Base-by-base conservation (phyloP, 2,797 vertebrate species). In the Bradypodion pumilum region DNA sequence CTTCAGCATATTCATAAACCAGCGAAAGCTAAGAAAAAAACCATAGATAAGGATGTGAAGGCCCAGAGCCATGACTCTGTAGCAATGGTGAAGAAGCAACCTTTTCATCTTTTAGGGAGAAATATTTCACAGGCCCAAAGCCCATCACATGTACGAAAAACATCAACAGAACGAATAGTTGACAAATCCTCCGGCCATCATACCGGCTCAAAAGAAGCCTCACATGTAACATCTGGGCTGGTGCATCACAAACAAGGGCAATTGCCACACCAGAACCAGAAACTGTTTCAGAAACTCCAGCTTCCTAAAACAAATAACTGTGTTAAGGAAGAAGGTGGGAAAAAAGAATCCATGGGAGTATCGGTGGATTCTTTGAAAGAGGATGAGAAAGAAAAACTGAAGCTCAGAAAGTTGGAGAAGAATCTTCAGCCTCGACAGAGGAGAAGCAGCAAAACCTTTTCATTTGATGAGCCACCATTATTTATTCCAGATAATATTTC, bases 401-500 rank as follows among this genome's bases (percentile, higher is more conserved):
- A 97, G 93, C 78, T 94, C 13, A 99, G 96, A 96, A 98, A 97
- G 92, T 88, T 91, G 0, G 98, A 98, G 81, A 99, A 97, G 93
- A 95, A 95, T 78, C 87, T 98, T 70, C 97, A 97, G 0, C 96
- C 96, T 81, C 97, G 96, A 16, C 98, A 98, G 87, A 98, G 97
- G 92, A 97, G 97, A 95, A 98, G 94, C 81, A 94, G 95, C 68
- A 96, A 95, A 92, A 98, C 97, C 89, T 93, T 99, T 89, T 99
- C 98, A 21, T 88, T 99, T 91, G 98, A 99, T 13, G 99, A 99
- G 88, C 99, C 98, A 2, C 97, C 97, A 0, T 95, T 99, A 85
- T 99, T 99, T 89, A 97, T 99, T 93, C 99, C 99, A 75, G 99
- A 99, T 93, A 99, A 99, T 29, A 98, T 99, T 89, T 97, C 98